Evolutionary conservation across 2,888 invertebrate genomes (phyloP).

Genomic region (Acronicta alni): DNA sequence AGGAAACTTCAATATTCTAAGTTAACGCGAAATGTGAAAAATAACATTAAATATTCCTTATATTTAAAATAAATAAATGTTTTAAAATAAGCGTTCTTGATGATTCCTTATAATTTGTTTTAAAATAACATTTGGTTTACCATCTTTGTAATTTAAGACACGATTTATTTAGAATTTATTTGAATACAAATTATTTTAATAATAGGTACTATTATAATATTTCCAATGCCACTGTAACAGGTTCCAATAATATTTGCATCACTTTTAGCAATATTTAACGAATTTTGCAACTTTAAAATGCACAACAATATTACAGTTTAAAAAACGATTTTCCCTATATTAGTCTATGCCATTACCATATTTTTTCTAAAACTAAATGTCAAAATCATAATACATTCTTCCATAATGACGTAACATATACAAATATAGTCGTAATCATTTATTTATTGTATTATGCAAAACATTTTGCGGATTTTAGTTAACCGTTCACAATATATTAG

Average conservation of each 20-base stretch:
- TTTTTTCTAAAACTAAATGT: conserved; percentile 20
- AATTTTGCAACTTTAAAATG: conserved; percentile 11
- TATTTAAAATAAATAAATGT: too few relatives aligned
- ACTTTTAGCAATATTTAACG: conserved; percentile 10
- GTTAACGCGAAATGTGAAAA: too few relatives aligned
- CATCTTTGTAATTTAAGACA: background rate
- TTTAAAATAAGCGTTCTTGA: too few relatives aligned
- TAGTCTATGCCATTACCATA: background rate
- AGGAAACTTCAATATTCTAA: too few relatives aligned
- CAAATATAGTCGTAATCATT: conserved; percentile 23
- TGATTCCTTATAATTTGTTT: too few relatives aligned
- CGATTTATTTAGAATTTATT: background rate
- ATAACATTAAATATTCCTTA: too few relatives aligned
- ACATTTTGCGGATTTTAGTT: conserved; percentile 11
- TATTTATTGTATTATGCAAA: conserved; percentile 24
- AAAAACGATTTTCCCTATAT: conserved; percentile 18
- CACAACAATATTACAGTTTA: conserved; percentile 20
- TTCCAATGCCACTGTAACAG: conserved; percentile 14
- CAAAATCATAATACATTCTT: conserved; percentile 23
- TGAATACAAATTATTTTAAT: background rate
- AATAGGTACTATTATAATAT: conserved; percentile 3
- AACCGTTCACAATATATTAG: conserved; percentile 2
- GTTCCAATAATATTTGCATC: conserved; percentile 14
- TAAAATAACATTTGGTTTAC: background rate
- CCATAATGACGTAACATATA: conserved; percentile 21